Base-by-base conservation (phyloP, 2,113 vertebrate species). In the Tauraco erythrolophus region DNA sequence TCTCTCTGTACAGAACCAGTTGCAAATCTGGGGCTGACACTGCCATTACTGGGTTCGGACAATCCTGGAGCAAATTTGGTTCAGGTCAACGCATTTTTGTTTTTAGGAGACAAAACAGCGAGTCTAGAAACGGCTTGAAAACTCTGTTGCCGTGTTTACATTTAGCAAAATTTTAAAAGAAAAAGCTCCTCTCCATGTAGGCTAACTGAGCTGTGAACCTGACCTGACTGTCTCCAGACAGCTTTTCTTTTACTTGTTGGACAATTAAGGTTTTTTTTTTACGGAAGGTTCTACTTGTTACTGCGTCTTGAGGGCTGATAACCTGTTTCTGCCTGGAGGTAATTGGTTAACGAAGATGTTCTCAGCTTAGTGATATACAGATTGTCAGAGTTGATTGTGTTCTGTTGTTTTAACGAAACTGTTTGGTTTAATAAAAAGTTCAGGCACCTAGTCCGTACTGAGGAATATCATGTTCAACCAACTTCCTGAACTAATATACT, bases 111-210 rank as follows among this genome's bases (percentile, higher is more conserved):
- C 15, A 30, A 57, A 64, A 28, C 14, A 64, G 18, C 0, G 9
- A 27, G 28, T 45, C 9, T 46, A 37, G 37, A 48, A 87, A 46
- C 24, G 24, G 19, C 45, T n/a, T 82, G n/a, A 64, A 48, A 75
- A 68, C 27, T 65, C 6, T 2, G 4, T 56, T 76, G 14, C 16
- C 2, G 1, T 48, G 14, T 65, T 93, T 65, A 27, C 3, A 4
- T 22, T 53, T 30, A 45, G 50, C 9, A 64, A 39, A 53, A 43
- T 6, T 50, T 30, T 18, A n/a, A 74, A 28, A 24, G 15, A 25
- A 41, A 8, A 56, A 2, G 3, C 12, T 81, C 8, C 15, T 60
- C 45, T 43, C 68, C 0, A 0, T 4, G 4, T 35, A 28, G 23
- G n/a, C 72, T 24, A 53, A 39, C 31, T n/a, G 65, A 48, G 18